These are phyloP conservation scores for Gymnogyps californianus DNA, from an alignment of 2,113 vertebrate species.

Conservation along the genomic window DNA sequence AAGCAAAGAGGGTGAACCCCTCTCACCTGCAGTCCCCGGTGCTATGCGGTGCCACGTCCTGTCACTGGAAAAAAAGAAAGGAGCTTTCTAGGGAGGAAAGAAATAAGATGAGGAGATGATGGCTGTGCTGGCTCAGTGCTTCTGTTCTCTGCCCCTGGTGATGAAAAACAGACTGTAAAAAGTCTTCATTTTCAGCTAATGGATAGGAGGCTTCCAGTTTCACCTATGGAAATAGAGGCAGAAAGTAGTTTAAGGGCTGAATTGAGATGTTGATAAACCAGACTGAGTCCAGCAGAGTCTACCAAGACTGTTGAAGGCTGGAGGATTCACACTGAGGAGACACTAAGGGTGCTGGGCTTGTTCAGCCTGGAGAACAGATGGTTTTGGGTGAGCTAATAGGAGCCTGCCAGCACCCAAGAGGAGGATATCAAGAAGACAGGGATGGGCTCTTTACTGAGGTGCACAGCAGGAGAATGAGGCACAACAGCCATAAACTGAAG, in stretches of 20 bases:
- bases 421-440: background rate
- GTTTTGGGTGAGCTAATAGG: background rate
- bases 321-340: background rate
- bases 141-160: background rate
- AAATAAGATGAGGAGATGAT: background rate
- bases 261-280: background rate
- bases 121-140: background rate
- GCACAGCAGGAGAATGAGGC: background rate
- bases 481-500: background rate
- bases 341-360: background rate
- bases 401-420: background rate
- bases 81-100: background rate
- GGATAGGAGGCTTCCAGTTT: background rate
- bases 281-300: background rate
- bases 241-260: background rate
- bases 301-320: background rate
- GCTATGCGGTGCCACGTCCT: background rate
- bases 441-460: background rate
- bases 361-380: background rate
- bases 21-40: background rate
- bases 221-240: background rate
- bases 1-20: background rate
- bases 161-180: background rate
- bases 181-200: background rate
- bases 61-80: background rate